Conservation (phyloP, 2,797 vertebrate genomes). For the Glyptemys insculpta region DNA sequence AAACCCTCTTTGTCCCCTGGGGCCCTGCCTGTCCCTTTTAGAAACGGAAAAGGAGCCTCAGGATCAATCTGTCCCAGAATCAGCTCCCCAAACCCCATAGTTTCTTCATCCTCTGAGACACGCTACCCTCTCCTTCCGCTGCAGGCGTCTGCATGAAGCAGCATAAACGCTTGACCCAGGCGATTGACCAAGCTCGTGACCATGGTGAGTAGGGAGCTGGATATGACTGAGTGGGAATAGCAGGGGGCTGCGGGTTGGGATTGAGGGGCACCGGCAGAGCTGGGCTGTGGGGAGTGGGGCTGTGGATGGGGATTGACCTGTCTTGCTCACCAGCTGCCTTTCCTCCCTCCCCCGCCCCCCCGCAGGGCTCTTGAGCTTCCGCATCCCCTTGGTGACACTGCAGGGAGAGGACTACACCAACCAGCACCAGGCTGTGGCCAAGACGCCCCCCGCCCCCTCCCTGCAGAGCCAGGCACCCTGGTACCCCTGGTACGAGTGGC, state of each 20-base stretch:
- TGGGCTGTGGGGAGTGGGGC: not conserved
- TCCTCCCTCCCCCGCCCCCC: not conserved
- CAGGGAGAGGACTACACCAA: slow-evolving; percentile 85
- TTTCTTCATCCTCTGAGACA: not conserved
- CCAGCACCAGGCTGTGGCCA: slow-evolving; percentile 87
- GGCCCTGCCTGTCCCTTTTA: not conserved
- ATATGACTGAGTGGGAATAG: too few relatives aligned
- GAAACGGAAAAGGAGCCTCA: not conserved
- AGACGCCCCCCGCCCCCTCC: slow-evolving; percentile 79
- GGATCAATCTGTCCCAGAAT: not conserved
- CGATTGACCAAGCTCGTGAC: slow-evolving; percentile 84
- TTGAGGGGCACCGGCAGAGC: not conserved
- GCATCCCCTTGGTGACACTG: slow-evolving; percentile 83
- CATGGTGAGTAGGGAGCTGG: slow-evolving; percentile 78
- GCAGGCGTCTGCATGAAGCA: slow-evolving; percentile 93
- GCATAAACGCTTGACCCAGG: slow-evolving; percentile 84
- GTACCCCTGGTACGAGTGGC: slow-evolving; percentile 91
- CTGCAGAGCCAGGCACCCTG: slow-evolving; percentile 76
- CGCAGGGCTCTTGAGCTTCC: slow-evolving; percentile 86
- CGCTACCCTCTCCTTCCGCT: not conserved
- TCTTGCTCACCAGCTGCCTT: not conserved
- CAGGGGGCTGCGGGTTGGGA: not conserved
- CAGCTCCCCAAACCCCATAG: not conserved
- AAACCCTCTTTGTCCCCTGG: not conserved
- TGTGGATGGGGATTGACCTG: not conserved